Base-by-base conservation (phyloP, 2,797 vertebrate species). In the Gastrophryne carolinensis region DNA sequence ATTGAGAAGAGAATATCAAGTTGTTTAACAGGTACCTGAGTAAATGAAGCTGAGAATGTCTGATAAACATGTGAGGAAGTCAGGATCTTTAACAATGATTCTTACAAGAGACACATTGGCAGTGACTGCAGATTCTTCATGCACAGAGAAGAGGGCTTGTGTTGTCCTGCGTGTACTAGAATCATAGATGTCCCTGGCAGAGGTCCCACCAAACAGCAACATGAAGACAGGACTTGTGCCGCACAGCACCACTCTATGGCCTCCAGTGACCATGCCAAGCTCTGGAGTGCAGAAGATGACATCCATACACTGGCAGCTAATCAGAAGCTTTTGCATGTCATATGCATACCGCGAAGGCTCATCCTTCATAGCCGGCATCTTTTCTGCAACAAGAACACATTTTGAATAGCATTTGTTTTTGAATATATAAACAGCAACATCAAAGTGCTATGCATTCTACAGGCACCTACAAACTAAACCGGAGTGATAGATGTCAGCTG, bases 1-100 rank as follows among this genome's bases (percentile, higher is more conserved):
- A n/a, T n/a, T n/a, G n/a, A n/a, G n/a, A n/a, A n/a, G n/a, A n/a
- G n/a, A n/a, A n/a, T n/a, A n/a, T n/a, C n/a, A n/a, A n/a, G n/a
- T n/a, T n/a, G n/a, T n/a, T n/a, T n/a, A n/a, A n/a, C n/a, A n/a
- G 21, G 63, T 93, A 99, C 97, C 97, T 97, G 96, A 93, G 80
- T 99, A 99, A 77, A 99, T 95, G 86, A 99, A 98, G 92, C 91
- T 94, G 69, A 99, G 93, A 15, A 95, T 92, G 86, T 98, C 95
- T 61, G 93, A 92, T 75, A 98, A 84, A 83, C 95, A 98, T 49
- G 91, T 90, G 72, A 91, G 97, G 85, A 99, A 91, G 78, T 92
- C 72, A 0, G 87, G 84, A 53, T 99, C 96, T 88, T 96, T 98
- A 80, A 99, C 95, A 44, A 95, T 84, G 73, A 98, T 93, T 13